Percentiles rank a stretch among this genome's conserved stretches.
Conservation (phyloP, 2,888 invertebrate genomes). For the Agrochola macilenta region DNA sequence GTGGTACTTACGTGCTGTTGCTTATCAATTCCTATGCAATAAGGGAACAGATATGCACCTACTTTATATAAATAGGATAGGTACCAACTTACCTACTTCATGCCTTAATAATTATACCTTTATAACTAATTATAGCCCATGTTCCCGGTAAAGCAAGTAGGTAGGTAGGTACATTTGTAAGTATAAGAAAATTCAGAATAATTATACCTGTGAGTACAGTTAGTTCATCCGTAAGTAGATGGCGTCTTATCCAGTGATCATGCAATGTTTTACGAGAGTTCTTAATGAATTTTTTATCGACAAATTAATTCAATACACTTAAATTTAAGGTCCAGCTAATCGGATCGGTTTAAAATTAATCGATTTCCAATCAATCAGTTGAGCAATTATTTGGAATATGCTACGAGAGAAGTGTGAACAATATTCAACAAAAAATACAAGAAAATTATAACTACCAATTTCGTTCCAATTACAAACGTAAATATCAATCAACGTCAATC, state of each 20-base stretch:
- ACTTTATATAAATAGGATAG: background rate
- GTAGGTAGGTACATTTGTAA: background rate
- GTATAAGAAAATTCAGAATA: background rate
- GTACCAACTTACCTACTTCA: too few relatives aligned
- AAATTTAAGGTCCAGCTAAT: conserved; percentile 30
- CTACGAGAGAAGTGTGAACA: conserved; percentile 23
- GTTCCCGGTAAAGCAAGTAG: background rate
- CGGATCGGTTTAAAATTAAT: conserved; percentile 20
- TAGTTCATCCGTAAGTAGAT: background rate
- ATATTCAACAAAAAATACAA: conserved; percentile 12
- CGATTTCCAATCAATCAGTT: conserved; percentile 19
- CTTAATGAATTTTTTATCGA: conserved; percentile 30
- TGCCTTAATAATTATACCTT: background rate
- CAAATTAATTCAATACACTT: conserved; percentile 23
- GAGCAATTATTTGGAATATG: conserved; percentile 22
- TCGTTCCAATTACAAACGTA: background rate
- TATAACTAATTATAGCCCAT: background rate
- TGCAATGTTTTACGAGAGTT: conserved; percentile 36
- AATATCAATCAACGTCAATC: conserved; percentile 28
- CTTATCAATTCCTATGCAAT: background rate
- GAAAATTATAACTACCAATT: background rate
- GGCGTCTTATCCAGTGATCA: background rate
- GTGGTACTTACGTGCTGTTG: background rate
- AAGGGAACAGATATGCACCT: background rate
- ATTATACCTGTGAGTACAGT: background rate